Base-by-base conservation (phyloP, 2,797 vertebrate species). In the Threskiornis aethiopicus region DNA sequence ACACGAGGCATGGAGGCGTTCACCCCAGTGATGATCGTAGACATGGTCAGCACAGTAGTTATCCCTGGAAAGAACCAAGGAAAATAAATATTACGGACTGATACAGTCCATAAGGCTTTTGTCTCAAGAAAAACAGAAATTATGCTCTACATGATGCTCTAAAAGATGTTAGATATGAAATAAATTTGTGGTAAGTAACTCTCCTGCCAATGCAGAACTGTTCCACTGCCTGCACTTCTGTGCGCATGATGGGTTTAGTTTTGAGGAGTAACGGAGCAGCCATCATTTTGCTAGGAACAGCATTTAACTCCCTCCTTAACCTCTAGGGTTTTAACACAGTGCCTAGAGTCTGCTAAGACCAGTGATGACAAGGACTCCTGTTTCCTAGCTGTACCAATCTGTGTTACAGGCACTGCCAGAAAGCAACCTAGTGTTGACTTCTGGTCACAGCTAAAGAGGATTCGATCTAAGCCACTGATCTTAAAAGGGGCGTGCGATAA, bases 1-100 rank as follows among this genome's bases (percentile, higher is more conserved):
- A 99, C 99, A 10, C 99, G 98, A 31, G 99, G 99, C 99, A 99
- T 99, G 96, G 99, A 99, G 86, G 99, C 99, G 1, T 99, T 99
- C 61, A 99, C 99, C 9, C 99, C 99, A 0, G 99, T 99, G 97
- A 99, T 99, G 98, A 99, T 99, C 3, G 99, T 99, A 42, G 99
- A 99, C 99, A 99, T 99, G 93, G 99, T 99, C 96, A 99, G 98
- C 95, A 99, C 99, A 0, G 99, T 99, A 29, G 98, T 99, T 96
- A 99, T 99, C 22, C 98, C 98, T 98, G 91, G 87, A 72, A 88
- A 93, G 57, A 65, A n/a, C 37, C 46, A 65, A 67, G 47, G 57
- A 59, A 67, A 89, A 54, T 22, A 59, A 61, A 84, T 41, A 8
- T 16, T 77, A 35, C 5, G 67, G 31, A 54, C 11, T 69, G 28